phyloP scores from a whole-genome alignment of 1,140 invertebrate genomes.

The Lucilia sericata region DNA sequence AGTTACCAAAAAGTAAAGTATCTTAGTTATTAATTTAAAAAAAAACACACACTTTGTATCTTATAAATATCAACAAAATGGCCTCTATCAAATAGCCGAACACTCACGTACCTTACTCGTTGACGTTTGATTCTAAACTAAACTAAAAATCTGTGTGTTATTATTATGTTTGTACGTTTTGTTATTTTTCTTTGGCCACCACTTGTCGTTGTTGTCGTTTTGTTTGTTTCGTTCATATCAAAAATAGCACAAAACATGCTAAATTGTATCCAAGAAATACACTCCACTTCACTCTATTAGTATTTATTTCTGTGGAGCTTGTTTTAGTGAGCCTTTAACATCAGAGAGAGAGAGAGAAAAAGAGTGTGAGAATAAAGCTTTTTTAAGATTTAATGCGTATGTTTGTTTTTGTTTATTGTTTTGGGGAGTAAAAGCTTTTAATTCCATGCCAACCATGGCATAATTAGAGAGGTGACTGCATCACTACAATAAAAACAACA shows the following conservation, averaged over 20 bases:
- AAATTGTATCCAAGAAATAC: background rate
- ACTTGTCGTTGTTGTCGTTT: background rate
- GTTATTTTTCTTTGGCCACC: background rate
- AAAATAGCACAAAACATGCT: slow-evolving; percentile 16
- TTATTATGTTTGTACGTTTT: background rate
- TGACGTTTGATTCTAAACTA: slow-evolving; percentile 39
- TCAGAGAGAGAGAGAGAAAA: background rate
- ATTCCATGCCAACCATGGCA: background rate
- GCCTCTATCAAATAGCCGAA: background rate
- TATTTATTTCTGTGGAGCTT: background rate
- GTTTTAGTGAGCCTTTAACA: background rate
- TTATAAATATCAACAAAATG: too few species aligned
- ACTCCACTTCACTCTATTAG: background rate
- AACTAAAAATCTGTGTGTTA: background rate
- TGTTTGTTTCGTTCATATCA: background rate
- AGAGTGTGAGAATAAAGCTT: background rate
- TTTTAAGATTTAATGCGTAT: background rate
- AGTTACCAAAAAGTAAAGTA: background rate
- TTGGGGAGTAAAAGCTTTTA: background rate
- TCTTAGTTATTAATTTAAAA: too few species aligned
- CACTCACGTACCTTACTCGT: slow-evolving; percentile 36
- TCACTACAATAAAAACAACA: too few species aligned
- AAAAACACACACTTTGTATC: too few species aligned
- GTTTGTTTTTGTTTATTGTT: background rate
- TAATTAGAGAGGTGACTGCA: too few species aligned